Evolutionary conservation across 2,113 vertebrate species (phyloP).

Genomic region (Python bivittatus): DNA sequence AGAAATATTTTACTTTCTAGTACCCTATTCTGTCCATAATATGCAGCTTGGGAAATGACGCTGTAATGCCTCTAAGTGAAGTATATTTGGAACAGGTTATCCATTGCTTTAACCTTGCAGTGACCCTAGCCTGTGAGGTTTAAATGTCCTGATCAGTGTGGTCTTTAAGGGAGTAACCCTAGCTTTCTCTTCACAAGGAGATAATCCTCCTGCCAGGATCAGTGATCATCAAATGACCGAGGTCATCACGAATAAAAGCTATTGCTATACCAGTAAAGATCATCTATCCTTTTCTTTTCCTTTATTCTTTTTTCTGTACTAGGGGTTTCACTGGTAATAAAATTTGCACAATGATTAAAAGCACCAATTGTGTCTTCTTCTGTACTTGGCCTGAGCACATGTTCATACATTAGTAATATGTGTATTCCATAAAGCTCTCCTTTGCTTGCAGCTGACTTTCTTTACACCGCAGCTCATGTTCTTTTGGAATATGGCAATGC

Average conservation of each 20-base stretch:
- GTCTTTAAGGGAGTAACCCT: conserved; percentile 42
- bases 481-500: conserved; percentile 58
- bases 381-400: conserved; percentile 51
- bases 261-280: conserved; percentile 12
- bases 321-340: conserved; percentile 47
- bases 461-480: conserved; percentile 59
- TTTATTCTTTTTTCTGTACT: conserved; percentile 27
- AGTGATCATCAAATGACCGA: conserved; percentile 5
- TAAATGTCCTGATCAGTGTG: conserved; percentile 13
- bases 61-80: neutral
- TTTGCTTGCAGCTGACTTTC: conserved; percentile 64
- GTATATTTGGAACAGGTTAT: neutral
- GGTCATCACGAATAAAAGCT: conserved; percentile 44
- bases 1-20: neutral
- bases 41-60: neutral
- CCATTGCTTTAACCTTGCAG: neutral
- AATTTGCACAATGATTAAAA: conserved; percentile 57
- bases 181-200: conserved; percentile 5
- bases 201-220: conserved; percentile 29
- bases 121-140: neutral
- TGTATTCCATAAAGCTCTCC: conserved; percentile 61
- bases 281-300: conserved; percentile 28
- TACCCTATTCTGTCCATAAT: neutral
- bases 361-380: conserved; percentile 47
- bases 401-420: conserved; percentile 67